phyloP scores from a whole-genome alignment of 2,113 vertebrate genomes.

The Myxocyprinus asiaticus region DNA sequence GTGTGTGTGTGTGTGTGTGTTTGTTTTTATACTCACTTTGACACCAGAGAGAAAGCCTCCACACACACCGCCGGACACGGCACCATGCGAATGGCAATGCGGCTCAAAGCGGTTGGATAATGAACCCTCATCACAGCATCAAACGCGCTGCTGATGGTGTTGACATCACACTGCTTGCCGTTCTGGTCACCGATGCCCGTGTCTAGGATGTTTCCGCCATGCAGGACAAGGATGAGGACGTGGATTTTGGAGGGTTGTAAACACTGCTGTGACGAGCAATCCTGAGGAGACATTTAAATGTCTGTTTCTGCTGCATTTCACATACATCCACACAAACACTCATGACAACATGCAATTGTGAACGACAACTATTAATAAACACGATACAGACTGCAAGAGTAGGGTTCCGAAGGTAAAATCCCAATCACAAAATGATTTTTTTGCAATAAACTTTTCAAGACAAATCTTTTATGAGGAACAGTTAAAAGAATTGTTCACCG shows the following conservation, averaged over 20 bases:
- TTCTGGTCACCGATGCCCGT: conserved; percentile 90
- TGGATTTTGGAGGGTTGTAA: conserved; percentile 53
- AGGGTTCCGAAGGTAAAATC: too few relatives aligned
- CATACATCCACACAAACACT: neutral
- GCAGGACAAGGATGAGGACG: conserved; percentile 83
- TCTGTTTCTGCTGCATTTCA: neutral
- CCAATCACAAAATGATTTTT: too few relatives aligned
- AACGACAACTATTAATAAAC: neutral
- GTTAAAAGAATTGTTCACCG: too few relatives aligned
- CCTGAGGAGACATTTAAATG: conserved; percentile 34
- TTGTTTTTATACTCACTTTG: conserved; percentile 76
- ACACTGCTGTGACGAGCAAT: conserved; percentile 41
- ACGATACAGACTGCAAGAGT: neutral
- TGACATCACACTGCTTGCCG: conserved; percentile 95
- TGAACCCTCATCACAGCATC: conserved; percentile 94
- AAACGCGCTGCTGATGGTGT: conserved; percentile 89
- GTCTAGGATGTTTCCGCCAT: conserved; percentile 96
- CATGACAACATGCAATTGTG: neutral
- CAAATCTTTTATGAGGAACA: too few relatives aligned
- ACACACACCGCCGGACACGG: conserved; percentile 95
- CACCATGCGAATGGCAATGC: conserved; percentile 89
- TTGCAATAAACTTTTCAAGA: too few relatives aligned
- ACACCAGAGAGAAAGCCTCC: conserved; percentile 93
- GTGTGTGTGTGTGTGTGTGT: conserved; percentile 17
- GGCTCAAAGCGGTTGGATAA: conserved; percentile 91